phyloP scores from a whole-genome alignment of 2,113 vertebrate genomes.

The Tinamus guttatus region DNA sequence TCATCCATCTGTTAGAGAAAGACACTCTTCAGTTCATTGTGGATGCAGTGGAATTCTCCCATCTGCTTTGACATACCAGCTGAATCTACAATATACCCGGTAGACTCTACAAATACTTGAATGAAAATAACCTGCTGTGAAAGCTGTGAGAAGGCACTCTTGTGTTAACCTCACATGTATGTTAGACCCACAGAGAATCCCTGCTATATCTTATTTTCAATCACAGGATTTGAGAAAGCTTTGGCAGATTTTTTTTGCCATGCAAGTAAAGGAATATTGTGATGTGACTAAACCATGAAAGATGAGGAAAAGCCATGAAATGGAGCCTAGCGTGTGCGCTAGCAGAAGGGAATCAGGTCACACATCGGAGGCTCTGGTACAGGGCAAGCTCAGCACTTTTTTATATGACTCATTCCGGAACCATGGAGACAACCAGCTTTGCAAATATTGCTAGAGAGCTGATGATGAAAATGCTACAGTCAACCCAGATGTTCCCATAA shows the following conservation, averaged over 20 bases:
- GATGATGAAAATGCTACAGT: conserved; percentile 17
- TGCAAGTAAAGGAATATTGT: conserved; percentile 62
- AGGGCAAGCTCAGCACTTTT: conserved; percentile 29
- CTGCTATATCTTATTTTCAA: conserved; percentile 64
- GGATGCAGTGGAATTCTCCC: conserved; percentile 57
- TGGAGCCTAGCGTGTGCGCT: conserved; percentile 36
- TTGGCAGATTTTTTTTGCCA: conserved; percentile 68
- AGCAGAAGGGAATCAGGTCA: conserved; percentile 48
- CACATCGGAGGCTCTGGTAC: conserved; percentile 26
- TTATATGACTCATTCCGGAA: conserved; percentile 30
- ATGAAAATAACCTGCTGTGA: conserved; percentile 78
- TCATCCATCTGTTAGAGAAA: neutral
- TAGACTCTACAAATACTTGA: conserved; percentile 68
- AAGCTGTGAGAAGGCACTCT: conserved; percentile 56
- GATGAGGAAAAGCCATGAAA: conserved; percentile 71
- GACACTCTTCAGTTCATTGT: conserved; percentile 36
- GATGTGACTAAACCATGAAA: conserved; percentile 68
- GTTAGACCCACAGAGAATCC: conserved; percentile 50
- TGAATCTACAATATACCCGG: conserved; percentile 72
- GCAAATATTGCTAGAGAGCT: conserved; percentile 26
- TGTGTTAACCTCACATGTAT: conserved; percentile 55
- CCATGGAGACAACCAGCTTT: conserved; percentile 17
- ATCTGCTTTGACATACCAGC: conserved; percentile 74
- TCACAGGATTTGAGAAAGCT: conserved; percentile 56
- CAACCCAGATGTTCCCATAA: conserved; percentile 32